Conservation (phyloP, 2,113 vertebrate species). For the Siniperca knerii region DNA sequence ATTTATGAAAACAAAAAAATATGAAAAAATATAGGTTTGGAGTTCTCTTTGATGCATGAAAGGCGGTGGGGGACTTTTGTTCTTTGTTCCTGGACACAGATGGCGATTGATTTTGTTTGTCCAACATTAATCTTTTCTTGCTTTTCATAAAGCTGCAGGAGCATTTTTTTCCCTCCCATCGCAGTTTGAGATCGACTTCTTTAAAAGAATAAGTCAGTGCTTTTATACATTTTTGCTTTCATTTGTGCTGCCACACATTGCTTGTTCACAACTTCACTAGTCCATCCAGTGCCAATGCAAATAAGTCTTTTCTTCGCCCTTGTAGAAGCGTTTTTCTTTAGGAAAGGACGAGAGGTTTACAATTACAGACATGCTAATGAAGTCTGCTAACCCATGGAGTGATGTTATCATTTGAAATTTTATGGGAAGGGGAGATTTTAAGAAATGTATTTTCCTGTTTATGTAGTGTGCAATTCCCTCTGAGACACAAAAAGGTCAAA, state of each 20-base stretch:
- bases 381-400: conserved; percentile 35
- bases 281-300: conserved; percentile 21
- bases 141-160: conserved; percentile 41
- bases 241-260: conserved; percentile 7
- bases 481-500: conserved; percentile 69
- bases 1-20: conserved; percentile 49
- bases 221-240: conserved; percentile 3
- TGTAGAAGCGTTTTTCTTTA: conserved; percentile 23
- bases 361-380: conserved; percentile 75
- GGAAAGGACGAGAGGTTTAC: conserved; percentile 23
- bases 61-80: conserved; percentile 2
- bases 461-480: conserved; percentile 63
- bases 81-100: conserved; percentile 55
- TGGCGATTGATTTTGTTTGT: conserved; percentile 48
- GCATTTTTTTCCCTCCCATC: conserved; percentile 33
- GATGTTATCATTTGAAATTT: conserved; percentile 72
- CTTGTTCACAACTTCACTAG: conserved; percentile 15
- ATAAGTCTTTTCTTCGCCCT: conserved; percentile 3
- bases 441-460: conserved; percentile 66
- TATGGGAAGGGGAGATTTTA: conserved; percentile 38
- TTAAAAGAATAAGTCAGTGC: conserved; percentile 1
- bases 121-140: conserved; percentile 38
- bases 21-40: conserved; percentile 4
- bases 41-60: conserved; percentile 54
- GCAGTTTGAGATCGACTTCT: conserved; percentile 34